phyloP scores from a whole-genome alignment of 2,888 invertebrate species.

The Gymnosoma rotundatum region DNA sequence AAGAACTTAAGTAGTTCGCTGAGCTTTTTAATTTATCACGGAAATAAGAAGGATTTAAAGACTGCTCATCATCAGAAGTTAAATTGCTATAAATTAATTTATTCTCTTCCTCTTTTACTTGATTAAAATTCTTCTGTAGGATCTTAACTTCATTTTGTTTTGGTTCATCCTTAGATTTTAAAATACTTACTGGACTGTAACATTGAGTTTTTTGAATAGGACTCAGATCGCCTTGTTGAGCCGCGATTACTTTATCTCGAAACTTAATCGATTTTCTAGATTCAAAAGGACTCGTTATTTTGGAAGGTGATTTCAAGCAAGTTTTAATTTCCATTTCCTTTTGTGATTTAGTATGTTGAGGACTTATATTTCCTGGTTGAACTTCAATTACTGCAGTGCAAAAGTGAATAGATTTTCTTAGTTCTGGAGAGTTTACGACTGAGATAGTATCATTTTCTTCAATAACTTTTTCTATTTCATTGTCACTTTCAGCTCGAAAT shows the following conservation, averaged over 20 bases:
- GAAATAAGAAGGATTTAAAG: slow-evolving; percentile 10
- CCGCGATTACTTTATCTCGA: slow-evolving; percentile 73
- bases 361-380: slow-evolving; percentile 64
- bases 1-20: slow-evolving; percentile 58
- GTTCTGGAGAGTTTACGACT: slow-evolving; percentile 11
- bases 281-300: slow-evolving; percentile 19
- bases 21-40: slow-evolving; percentile 55
- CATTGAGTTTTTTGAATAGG: slow-evolving; percentile 62
- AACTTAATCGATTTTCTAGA: slow-evolving; percentile 75
- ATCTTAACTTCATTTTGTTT: background rate
- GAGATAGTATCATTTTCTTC: background rate
- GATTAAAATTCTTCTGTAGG: background rate
- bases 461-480: slow-evolving; percentile 18
- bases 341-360: slow-evolving; percentile 43
- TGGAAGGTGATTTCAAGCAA: slow-evolving; percentile 13
- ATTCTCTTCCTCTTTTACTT: background rate
- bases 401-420: slow-evolving; percentile 75
- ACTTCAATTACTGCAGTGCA: slow-evolving; percentile 71
- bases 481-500: slow-evolving; percentile 1
- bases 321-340: slow-evolving; percentile 1
- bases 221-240: slow-evolving; percentile 68
- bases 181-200: slow-evolving; percentile 65
- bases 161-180: slow-evolving; percentile 37
- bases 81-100: background rate
- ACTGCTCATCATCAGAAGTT: background rate